Conservation (phyloP, 2,113 vertebrate species). For the Astur gentilis region DNA sequence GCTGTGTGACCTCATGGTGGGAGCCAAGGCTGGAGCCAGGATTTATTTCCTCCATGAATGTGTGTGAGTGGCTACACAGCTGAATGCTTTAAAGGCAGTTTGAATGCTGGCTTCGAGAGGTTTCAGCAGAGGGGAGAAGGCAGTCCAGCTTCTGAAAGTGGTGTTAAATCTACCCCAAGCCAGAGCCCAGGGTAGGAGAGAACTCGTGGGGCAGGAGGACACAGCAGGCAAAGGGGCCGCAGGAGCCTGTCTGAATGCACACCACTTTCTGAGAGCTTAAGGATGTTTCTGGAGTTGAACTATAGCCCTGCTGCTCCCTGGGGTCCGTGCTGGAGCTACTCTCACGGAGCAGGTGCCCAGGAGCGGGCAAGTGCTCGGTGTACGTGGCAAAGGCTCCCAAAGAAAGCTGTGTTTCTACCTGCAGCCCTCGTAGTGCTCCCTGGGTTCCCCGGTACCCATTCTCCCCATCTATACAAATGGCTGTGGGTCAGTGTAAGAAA, state of each 20-base stretch:
- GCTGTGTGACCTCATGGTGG: background rate
- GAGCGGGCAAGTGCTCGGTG: background rate
- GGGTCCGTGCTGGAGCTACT: background rate
- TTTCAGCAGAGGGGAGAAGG: background rate
- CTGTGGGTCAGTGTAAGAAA: background rate
- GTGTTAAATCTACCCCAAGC: background rate
- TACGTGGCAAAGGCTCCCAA: fast-evolving
- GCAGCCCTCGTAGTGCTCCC: background rate
- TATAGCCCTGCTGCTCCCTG: background rate
- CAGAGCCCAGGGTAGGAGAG: background rate
- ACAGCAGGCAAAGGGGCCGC: background rate
- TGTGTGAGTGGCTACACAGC: background rate
- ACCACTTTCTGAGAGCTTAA: background rate
- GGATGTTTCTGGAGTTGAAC: background rate
- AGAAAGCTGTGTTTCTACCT: background rate
- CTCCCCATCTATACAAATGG: background rate
- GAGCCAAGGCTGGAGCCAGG: background rate
- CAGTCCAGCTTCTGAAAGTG: background rate
- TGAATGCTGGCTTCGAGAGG: background rate
- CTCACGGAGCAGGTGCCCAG: background rate
- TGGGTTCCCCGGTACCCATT: background rate
- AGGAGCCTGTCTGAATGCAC: background rate
- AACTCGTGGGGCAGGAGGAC: background rate
- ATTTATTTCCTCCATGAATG: background rate
- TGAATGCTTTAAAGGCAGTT: background rate